Conservation (phyloP, 1,140 invertebrate genomes). For the Orius insidiosus region DNA sequence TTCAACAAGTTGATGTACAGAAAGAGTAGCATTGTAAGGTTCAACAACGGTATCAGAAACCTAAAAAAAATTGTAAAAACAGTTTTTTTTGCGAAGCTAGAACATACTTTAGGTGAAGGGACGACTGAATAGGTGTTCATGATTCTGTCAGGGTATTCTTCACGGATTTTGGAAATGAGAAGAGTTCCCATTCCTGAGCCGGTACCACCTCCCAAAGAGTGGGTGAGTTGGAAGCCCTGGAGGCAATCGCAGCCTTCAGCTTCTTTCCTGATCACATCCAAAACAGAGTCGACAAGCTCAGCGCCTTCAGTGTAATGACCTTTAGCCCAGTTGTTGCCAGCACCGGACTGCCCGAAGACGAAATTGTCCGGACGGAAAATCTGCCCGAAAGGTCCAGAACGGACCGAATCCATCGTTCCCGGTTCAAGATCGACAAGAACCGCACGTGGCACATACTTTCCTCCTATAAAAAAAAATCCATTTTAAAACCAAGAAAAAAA, state of each 20-base stretch:
- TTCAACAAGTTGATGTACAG: slow-evolving; percentile 65
- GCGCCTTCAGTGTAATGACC: slow-evolving; percentile 82
- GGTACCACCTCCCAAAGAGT: slow-evolving; percentile 67
- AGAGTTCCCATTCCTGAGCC: slow-evolving; percentile 78
- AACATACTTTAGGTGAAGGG: slow-evolving; percentile 61
- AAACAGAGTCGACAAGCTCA: slow-evolving; percentile 66
- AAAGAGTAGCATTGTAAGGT: slow-evolving; percentile 63
- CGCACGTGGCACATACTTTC: slow-evolving; percentile 83
- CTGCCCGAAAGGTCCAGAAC: slow-evolving; percentile 69
- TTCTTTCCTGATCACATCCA: slow-evolving; percentile 78
- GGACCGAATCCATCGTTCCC: slow-evolving; percentile 86
- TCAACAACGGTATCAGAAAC: slow-evolving; percentile 71
- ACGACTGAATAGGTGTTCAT: slow-evolving; percentile 87
- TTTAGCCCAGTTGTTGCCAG: slow-evolving; percentile 78
- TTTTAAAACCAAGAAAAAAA: no score
- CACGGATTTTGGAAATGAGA: slow-evolving; percentile 66
- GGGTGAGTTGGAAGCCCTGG: slow-evolving; percentile 68
- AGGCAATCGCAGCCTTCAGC: slow-evolving; percentile 68
- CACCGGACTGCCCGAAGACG: slow-evolving; percentile 61
- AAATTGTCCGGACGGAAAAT: slow-evolving; percentile 83
- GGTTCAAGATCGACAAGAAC: slow-evolving; percentile 85
- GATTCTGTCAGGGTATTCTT: slow-evolving; percentile 78
- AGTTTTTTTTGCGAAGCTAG: no score
- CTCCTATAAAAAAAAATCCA: slow-evolving; percentile 29
- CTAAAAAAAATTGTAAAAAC: no score